phyloP scores from a whole-genome alignment of 2,888 invertebrate genomes.

The Microctonus hyperodae region DNA sequence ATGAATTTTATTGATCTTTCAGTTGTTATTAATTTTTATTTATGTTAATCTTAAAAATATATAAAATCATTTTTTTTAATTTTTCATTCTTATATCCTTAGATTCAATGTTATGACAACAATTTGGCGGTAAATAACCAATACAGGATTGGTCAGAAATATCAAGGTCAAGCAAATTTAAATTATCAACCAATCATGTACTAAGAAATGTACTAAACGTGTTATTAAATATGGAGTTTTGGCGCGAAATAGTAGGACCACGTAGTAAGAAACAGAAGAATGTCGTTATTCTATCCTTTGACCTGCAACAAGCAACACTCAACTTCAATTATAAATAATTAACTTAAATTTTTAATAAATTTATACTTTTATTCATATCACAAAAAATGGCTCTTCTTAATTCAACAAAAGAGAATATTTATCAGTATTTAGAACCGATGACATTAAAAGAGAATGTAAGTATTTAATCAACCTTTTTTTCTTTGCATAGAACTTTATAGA shows the following conservation, averaged over 20 bases:
- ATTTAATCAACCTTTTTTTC: slow-evolving; percentile 29
- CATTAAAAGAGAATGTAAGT: slow-evolving; percentile 52
- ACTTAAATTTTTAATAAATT: slow-evolving; percentile 23
- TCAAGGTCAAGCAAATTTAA: not conserved
- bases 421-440: slow-evolving; percentile 50
- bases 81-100: not conserved
- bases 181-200: not conserved
- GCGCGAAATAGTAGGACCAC: not conserved
- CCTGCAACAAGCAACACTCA: not conserved
- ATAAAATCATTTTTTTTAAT: not conserved
- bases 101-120: not conserved
- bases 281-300: not conserved
- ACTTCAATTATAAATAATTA: not conserved
- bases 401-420: slow-evolving; percentile 59
- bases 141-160: not conserved
- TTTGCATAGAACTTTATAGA: too few relatives aligned
- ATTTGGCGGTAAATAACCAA: not conserved
- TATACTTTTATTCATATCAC: too few relatives aligned
- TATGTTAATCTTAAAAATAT: not conserved
- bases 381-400: slow-evolving; percentile 54
- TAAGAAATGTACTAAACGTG: not conserved
- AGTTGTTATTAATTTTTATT: not conserved
- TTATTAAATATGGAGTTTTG: not conserved
- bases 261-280: not conserved
- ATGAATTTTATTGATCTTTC: not conserved